Evolutionary conservation across 2,888 invertebrate species (phyloP).

Genomic region (Oscheius onirici): DNA sequence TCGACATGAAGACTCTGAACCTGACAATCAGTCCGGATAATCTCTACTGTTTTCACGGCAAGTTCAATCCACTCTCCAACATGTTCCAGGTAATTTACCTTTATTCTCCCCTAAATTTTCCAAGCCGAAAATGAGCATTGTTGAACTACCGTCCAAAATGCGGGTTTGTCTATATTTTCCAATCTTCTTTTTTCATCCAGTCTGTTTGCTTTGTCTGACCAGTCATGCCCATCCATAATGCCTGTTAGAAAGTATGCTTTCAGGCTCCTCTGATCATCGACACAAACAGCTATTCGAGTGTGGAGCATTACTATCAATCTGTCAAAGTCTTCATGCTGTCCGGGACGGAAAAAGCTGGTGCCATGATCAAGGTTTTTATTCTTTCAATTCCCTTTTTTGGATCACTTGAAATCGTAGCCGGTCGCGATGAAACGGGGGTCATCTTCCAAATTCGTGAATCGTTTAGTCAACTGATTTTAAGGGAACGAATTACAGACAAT

Average conservation of each 20-base stretch:
- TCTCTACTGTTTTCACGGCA: constrained; percentile 55
- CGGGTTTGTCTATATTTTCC: too few species aligned
- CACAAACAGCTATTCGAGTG: constrained; percentile 45
- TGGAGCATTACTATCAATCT: constrained; percentile 62
- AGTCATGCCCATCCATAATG: too few species aligned
- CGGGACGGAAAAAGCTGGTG: constrained; percentile 30
- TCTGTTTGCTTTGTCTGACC: too few species aligned
- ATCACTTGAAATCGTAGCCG: background rate
- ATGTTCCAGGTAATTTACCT: constrained; percentile 41
- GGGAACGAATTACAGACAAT: too few species aligned
- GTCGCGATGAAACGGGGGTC: too few species aligned
- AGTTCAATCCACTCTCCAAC: constrained; percentile 48
- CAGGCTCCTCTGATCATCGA: constrained; percentile 44
- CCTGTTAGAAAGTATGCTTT: too few species aligned
- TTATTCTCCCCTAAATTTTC: background rate
- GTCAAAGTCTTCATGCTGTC: constrained; percentile 45
- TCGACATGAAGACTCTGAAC: constrained; percentile 22
- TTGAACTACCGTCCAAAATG: too few species aligned
- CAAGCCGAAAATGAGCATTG: too few species aligned
- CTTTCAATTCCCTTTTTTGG: background rate
- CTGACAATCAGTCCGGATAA: constrained; percentile 37
- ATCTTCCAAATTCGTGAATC: too few species aligned
- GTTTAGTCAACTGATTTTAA: too few species aligned
- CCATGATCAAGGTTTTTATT: constrained; percentile 19
- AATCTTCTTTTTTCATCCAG: too few species aligned